Conservation (phyloP, 2,888 invertebrate species). For the Chesias legatella region DNA sequence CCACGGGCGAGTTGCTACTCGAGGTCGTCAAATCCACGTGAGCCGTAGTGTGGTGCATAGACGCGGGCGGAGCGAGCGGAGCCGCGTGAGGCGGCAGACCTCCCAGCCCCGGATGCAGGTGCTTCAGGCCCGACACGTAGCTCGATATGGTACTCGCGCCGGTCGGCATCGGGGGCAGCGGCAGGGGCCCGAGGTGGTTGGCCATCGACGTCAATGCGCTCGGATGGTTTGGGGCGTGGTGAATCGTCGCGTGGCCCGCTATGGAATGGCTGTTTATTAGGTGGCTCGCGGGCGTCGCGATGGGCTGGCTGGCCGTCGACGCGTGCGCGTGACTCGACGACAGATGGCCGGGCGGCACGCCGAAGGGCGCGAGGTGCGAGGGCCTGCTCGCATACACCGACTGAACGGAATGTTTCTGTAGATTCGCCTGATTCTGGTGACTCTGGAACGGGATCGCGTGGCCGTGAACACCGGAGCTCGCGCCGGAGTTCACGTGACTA, state of each 20-base stretch:
- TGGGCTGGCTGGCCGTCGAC: constrained; percentile 42
- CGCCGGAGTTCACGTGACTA: constrained; percentile 76
- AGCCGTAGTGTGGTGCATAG: constrained; percentile 50
- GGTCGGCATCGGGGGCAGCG: constrained; percentile 48
- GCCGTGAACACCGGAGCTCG: constrained; percentile 69
- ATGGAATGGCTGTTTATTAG: constrained; percentile 64
- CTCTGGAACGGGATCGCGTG: constrained; percentile 69
- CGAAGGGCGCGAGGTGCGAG: constrained; percentile 65
- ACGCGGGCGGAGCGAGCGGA: constrained; percentile 43
- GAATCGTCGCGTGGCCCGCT: constrained; percentile 52
- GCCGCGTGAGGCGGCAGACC: constrained; percentile 45
- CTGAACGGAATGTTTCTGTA: constrained; percentile 76
- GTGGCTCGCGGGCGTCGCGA: constrained; percentile 38
- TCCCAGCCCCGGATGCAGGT: constrained; percentile 58
- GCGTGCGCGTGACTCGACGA: constrained; percentile 75
- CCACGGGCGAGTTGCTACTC: constrained; percentile 36
- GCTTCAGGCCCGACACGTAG: constrained; percentile 60
- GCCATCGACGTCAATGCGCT: constrained; percentile 50
- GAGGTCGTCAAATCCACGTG: constrained; percentile 43
- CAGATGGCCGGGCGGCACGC: constrained; percentile 60
- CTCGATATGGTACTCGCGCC: constrained; percentile 56
- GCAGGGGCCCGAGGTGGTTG: constrained; percentile 47
- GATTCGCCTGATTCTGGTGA: constrained; percentile 71
- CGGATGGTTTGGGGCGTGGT: constrained; percentile 50
- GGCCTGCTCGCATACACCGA: constrained; percentile 64